Evolutionary conservation across 2,113 vertebrate genomes (phyloP).

Genomic region (Melanerpes aurifrons): DNA sequence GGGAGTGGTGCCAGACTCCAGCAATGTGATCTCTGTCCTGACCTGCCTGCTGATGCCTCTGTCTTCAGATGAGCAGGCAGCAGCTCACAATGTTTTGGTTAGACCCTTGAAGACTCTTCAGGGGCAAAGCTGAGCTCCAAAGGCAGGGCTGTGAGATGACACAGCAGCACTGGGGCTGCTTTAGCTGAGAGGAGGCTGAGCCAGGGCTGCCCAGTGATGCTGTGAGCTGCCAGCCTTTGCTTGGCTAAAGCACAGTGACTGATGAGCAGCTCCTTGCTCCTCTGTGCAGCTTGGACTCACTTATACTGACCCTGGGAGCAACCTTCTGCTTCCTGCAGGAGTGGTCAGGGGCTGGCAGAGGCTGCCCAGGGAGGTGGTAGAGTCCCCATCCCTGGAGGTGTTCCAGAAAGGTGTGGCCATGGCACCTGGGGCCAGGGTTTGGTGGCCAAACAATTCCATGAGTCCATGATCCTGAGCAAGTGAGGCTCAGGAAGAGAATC

Average conservation of each 20-base stretch:
- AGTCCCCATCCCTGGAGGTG: too few species aligned
- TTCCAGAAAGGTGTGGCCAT: too few species aligned
- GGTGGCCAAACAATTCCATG: too few species aligned
- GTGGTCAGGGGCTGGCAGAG: too few species aligned
- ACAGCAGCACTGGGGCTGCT: rapidly evolving
- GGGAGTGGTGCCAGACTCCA: background rate
- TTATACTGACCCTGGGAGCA: background rate
- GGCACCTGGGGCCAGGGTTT: too few species aligned
- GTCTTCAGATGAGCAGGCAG: background rate
- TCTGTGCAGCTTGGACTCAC: background rate
- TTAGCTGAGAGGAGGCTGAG: background rate
- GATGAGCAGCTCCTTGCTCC: background rate
- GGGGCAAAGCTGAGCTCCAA: background rate
- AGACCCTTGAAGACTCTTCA: background rate
- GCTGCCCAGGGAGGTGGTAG: too few species aligned
- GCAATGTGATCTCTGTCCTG: background rate
- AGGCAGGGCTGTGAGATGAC: background rate
- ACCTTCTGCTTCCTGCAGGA: background rate
- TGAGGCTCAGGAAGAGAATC: rapidly evolving
- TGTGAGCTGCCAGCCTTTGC: background rate
- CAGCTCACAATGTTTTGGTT: background rate
- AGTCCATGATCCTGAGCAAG: background rate
- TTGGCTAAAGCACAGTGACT: background rate
- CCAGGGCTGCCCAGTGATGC: background rate
- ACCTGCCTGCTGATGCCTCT: background rate